Percentiles rank a stretch among this genome's conserved stretches.
These are phyloP conservation scores for Hemichromis elongatus DNA, from an alignment of 2,113 vertebrate species.

Conservation along the genomic window DNA sequence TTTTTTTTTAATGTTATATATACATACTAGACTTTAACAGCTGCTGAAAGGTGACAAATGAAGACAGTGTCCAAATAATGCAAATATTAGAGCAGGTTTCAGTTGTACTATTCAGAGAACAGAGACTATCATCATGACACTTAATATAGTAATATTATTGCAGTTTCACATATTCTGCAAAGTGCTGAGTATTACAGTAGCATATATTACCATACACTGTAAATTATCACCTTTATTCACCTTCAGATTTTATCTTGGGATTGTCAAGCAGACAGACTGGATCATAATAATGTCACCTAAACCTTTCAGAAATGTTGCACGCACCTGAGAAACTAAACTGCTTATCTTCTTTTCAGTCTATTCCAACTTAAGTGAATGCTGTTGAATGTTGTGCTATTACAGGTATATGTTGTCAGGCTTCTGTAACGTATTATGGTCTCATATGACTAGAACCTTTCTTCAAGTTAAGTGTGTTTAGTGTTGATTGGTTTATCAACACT, in stretches of 20 bases:
- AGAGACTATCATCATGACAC: background rate
- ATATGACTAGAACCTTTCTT: background rate
- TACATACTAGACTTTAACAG: background rate
- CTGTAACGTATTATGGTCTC: fast-evolving
- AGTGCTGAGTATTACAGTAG: background rate
- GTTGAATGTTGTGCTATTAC: background rate
- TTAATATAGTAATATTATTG: fast-evolving
- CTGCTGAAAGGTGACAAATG: background rate
- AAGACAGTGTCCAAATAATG: background rate
- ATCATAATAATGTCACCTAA: background rate
- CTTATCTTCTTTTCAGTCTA: too few relatives aligned
- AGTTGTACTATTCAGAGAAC: background rate
- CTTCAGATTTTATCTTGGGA: background rate
- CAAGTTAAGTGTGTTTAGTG: background rate
- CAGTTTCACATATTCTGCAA: background rate
- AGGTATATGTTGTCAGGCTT: background rate
- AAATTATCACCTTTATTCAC: background rate
- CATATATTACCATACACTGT: background rate
- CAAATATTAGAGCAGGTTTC: background rate
- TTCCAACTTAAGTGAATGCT: too few relatives aligned
- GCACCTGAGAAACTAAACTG: background rate
- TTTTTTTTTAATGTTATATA: background rate
- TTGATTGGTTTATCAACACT: background rate
- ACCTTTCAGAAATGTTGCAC: background rate
- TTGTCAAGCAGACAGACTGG: background rate